Evolutionary conservation across 2,797 vertebrate genomes (phyloP), one percentile per base, ranked within the genome.

Genomic region (Syngnathus acus): DNA sequence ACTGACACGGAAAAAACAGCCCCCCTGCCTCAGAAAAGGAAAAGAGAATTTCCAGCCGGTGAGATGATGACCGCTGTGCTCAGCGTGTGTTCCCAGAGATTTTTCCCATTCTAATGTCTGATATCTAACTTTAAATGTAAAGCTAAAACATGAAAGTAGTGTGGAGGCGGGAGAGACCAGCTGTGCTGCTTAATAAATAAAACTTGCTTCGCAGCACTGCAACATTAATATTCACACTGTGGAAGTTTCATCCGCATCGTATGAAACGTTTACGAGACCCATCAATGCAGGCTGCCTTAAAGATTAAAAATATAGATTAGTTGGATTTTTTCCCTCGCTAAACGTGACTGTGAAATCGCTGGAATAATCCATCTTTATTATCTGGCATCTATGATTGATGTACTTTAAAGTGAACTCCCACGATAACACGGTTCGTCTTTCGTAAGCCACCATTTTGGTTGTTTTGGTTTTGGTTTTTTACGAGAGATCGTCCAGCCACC

Each of bases 161-260:
- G 40, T 8, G 40, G 16, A 8, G 40, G 8, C 4, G 21, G 32
- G 40, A 5, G 26, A 57, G 26, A 43, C 17, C 60, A 16, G 40
- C 60, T 13, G n/a, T 21, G 39, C 39, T 23, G 21, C 40, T 45
- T 62, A 45, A 62, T 62, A 62, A 61, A 62, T 62, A 16, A 62
- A 62, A 43, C 6, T 10, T 6, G 16, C 60, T 43, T 26, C 21
- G 13, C 40, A 16, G 13, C 60, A 26, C 13, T 7, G 60, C 40
- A 6, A 11, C 21, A 62, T 62, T 62, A 62, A 62, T 26, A 62
- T 62, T 62, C 60, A 14, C 1, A 26, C 13, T 1, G 40, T 62
- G 60, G 21, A 23, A 43, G 21, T 45, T 23, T 26, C 7, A 45
- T 45, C 60, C 21, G 4, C 10, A 2, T 16, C 45, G 21, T 26